Evolutionary conservation across 2,113 vertebrate genomes (phyloP), one percentile per base, ranked within the genome.

Genomic region (Hemicordylus capensis): DNA sequence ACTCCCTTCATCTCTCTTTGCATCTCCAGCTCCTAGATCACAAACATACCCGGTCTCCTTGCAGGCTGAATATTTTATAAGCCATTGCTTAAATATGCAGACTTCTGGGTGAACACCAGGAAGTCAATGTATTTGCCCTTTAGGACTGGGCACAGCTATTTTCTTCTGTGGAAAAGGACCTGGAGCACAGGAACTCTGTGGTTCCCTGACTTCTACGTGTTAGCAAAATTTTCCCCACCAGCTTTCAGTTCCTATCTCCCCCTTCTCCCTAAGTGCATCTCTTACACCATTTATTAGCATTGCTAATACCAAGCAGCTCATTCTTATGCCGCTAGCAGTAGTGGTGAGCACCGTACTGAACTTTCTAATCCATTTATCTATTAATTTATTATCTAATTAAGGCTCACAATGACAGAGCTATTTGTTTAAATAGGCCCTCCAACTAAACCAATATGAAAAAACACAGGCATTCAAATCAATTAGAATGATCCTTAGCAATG

Each of bases 381-480:
- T 96, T 96, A 96, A 96, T 96, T 96, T 97, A 96, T 96, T 96
- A 95, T 95, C 95, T 95, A 95, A 96, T 96, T 96, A 96, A 94
- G 92, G 85, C 84, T 94, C 86, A 91, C 90, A 89, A 89, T 92
- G 95, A 95, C 93, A 95, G 89, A 34, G 54, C 92, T 95, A 95
- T 97, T 96, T 96, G 94, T 95, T 96, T 93, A 93, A 95, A 95
- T 95, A 95, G 95, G 94, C 92, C 95, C 93, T 95, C 80, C 9
- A 95, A 96, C 94, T 88, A 96, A 96, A 95, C 92, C 92, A 94
- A 93, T 92, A 93, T 39, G 42, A 90, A 90, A 93, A 94, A 92
- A 93, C 85, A 87, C 90, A 85, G 34, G 81, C 94, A 91, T 95
- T 95, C 89, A 94, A 95, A 96, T 95, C 91, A 94, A 94, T 95